Base-by-base conservation (phyloP, 1,140 invertebrate genomes). In the Drosophila rhopaloa region DNA sequence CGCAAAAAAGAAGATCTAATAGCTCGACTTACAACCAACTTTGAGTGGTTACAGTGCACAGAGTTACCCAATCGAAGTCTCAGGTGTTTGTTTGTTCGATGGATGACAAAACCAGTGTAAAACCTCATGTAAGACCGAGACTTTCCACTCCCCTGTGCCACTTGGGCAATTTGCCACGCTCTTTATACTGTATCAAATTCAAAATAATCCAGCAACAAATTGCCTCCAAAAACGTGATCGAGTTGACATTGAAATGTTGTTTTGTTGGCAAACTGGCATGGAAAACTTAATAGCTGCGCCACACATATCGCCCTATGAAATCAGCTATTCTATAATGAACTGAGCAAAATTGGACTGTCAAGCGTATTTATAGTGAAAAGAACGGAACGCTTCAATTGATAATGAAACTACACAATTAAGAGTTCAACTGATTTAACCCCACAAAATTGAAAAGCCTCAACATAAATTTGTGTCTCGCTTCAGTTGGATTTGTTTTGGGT, bases 121-220 rank as follows among this genome's bases (percentile, higher is more conserved):
- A 68, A 68, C 67, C 65, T 41, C 70, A 68, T 68, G 61, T 70
- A 55, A 40, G 35, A 43, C 37, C 37, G 8, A 44, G 60, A 44
- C 47, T 58, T 46, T 48, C 65, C 60, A 19, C 47, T 37, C 53
- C 54, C 54, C 16, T 41, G 4, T 5, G 16, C 29, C 57, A 61
- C 58, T 80, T 71, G 74, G 78, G 58, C 76, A 77, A 88, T 88
- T 88, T 79, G 79, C 58, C 58, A 86, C 74, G 84, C 83, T 89
- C 70, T 88, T 88, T 88, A 83, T 67, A 83, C 71, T 75, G 76
- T 88, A 79, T 83, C 70, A 79, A 79, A 83, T 79, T 84, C 57
- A 19, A 76, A 79, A 71, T 76, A 57, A 70, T 40, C 65, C 43
- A 71, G 44, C 60, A 75, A 80, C 83, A 88, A 88, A 88, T 88